Evolutionary conservation across 1,140 invertebrate species (phyloP).

Genomic region (Sinonovacula constricta): DNA sequence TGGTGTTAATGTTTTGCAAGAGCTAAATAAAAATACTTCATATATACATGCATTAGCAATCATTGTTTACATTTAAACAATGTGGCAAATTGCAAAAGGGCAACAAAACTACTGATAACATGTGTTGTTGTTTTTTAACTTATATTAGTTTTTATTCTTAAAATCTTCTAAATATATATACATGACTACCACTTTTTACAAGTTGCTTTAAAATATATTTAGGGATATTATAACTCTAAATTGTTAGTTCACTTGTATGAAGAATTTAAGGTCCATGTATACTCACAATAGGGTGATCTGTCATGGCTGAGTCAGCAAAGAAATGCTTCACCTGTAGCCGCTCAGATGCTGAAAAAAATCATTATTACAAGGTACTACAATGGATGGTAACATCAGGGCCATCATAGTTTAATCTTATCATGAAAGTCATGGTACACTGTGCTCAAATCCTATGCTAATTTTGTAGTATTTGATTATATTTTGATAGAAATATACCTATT

Average conservation of each 20-base stretch:
- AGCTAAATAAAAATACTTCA: not conserved
- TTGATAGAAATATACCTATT: too few species aligned
- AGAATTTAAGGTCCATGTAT: not conserved
- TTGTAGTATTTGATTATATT: too few species aligned
- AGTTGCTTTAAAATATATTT: not conserved
- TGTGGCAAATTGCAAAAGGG: too few species aligned
- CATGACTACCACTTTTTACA: not conserved
- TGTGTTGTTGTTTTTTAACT: not conserved
- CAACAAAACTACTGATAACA: too few species aligned
- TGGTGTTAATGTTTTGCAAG: not conserved
- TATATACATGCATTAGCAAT: too few species aligned
- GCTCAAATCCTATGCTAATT: too few species aligned
- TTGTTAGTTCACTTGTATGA: too few species aligned
- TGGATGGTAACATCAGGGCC: too few species aligned
- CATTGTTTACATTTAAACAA: too few species aligned
- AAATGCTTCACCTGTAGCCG: conserved; percentile 76
- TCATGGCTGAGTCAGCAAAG: conserved; percentile 75
- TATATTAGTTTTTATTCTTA: not conserved
- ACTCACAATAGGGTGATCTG: conserved; percentile 75
- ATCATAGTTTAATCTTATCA: too few species aligned
- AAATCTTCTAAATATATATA: not conserved
- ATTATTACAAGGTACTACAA: too few species aligned
- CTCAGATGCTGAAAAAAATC: conserved; percentile 72
- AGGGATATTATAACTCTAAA: not conserved
- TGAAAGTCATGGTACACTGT: too few species aligned